Conservation (phyloP, 1,140 invertebrate genomes). For the Papilio helenus region DNA sequence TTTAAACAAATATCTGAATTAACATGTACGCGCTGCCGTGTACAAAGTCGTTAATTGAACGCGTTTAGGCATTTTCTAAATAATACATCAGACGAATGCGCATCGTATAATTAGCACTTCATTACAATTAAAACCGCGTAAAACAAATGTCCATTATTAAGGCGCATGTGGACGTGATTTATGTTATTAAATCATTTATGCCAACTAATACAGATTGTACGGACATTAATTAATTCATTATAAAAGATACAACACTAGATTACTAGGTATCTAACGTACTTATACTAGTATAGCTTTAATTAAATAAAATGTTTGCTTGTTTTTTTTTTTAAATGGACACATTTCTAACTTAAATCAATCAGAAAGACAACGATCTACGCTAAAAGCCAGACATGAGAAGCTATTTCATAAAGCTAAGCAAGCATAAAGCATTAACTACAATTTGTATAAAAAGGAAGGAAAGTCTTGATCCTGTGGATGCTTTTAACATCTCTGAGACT, state of each 20-base stretch:
- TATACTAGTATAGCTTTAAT: not conserved
- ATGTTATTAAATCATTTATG: constrained; percentile 22
- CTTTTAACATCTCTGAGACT: not conserved
- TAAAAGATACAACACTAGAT: not conserved
- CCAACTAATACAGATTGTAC: constrained; percentile 33
- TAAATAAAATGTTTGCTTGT: not conserved
- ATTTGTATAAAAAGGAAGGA: not conserved
- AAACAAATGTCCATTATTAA: constrained; percentile 48
- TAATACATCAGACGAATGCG: constrained; percentile 42
- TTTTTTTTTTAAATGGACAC: not conserved
- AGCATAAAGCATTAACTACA: too few relatives aligned
- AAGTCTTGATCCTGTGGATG: not conserved
- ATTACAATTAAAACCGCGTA: constrained; percentile 51
- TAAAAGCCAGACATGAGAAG: too few relatives aligned
- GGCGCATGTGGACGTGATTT: constrained; percentile 30
- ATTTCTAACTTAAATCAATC: too few relatives aligned
- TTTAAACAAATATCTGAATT: constrained; percentile 4
- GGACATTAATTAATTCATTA: not conserved
- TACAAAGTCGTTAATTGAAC: constrained; percentile 26
- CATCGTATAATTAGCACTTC: constrained; percentile 54
- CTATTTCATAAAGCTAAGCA: too few relatives aligned
- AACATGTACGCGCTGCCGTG: constrained; percentile 17
- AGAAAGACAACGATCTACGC: too few relatives aligned
- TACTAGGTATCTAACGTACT: not conserved
- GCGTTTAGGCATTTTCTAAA: constrained; percentile 34